These are phyloP conservation scores for Molossus alvarezi DNA, from an alignment of 2,797 vertebrate genomes.

Conservation along the genomic window DNA sequence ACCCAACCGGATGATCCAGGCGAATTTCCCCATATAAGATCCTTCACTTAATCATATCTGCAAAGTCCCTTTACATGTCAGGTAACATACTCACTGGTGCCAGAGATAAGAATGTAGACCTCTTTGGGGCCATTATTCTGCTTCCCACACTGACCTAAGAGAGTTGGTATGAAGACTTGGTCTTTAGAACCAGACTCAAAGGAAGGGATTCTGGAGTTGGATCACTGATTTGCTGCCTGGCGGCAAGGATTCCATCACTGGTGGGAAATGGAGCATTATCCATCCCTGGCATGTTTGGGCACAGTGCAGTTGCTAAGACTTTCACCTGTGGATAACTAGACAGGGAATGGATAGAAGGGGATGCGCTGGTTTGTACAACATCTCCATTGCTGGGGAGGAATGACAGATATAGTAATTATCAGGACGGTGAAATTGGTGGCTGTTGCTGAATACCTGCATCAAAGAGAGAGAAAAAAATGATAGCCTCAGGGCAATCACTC, in stretches of 20 bases:
- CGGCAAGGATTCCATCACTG: neutral
- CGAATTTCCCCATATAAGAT: neutral
- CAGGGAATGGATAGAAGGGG: neutral
- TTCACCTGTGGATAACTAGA: neutral
- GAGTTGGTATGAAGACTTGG: neutral
- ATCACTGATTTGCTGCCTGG: neutral
- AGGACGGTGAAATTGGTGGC: neutral
- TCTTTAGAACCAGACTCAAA: neutral
- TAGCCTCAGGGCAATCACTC: constrained; percentile 15
- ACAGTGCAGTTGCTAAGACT: neutral
- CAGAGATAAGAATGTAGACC: neutral
- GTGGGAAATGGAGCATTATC: neutral
- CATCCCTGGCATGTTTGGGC: neutral
- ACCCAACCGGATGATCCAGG: neutral
- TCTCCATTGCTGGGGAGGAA: neutral
- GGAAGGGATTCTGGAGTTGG: neutral
- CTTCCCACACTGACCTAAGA: neutral
- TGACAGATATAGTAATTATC: neutral
- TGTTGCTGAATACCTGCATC: neutral
- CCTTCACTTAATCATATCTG: neutral
- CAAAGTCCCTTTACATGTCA: neutral
- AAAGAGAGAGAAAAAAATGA: neutral
- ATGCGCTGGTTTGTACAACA: neutral
- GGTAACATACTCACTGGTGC: neutral
- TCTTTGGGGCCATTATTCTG: neutral